Evolutionary conservation across 1,140 invertebrate genomes (phyloP).

Genomic region (Listronotus oregonensis): DNA sequence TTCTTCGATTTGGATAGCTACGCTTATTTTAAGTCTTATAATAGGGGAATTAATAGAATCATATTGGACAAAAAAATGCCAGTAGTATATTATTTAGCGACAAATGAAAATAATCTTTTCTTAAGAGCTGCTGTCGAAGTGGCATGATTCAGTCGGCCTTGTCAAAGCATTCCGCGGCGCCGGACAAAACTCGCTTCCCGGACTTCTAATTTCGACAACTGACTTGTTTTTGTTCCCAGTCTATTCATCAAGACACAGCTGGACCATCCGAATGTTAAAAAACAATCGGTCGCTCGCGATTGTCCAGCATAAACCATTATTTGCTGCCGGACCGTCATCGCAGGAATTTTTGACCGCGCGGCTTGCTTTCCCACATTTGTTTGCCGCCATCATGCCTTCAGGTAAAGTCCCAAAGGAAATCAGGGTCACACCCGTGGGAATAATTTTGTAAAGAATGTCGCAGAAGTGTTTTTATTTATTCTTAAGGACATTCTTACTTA

Average conservation of each 20-base stretch:
- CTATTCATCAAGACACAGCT: constrained; percentile 50
- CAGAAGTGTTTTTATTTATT: not conserved
- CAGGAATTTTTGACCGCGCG: constrained; percentile 27
- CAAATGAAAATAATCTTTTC: too few species aligned
- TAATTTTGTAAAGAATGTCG: not conserved
- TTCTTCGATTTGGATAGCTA: too few species aligned
- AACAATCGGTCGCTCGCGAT: constrained; percentile 34
- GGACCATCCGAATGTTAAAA: constrained; percentile 37
- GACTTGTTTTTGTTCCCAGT: constrained; percentile 52
- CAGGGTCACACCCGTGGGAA: constrained; percentile 7
- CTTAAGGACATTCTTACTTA: constrained; percentile 29
- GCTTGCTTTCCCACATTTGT: constrained; percentile 30
- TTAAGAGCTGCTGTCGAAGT: not conserved
- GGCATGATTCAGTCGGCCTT: constrained; percentile 40
- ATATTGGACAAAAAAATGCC: too few species aligned
- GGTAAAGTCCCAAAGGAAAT: not conserved
- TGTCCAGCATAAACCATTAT: constrained; percentile 38
- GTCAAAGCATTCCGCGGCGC: constrained; percentile 52
- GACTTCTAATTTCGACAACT: constrained; percentile 53
- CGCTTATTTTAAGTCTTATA: too few species aligned
- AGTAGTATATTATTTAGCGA: too few species aligned
- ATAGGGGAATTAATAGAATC: too few species aligned
- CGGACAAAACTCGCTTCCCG: constrained; percentile 47
- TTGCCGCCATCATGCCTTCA: not conserved
- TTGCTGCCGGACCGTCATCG: constrained; percentile 28